phyloP scores from a whole-genome alignment of 2,888 invertebrate species.

The Sarcophaga caerulescens region DNA sequence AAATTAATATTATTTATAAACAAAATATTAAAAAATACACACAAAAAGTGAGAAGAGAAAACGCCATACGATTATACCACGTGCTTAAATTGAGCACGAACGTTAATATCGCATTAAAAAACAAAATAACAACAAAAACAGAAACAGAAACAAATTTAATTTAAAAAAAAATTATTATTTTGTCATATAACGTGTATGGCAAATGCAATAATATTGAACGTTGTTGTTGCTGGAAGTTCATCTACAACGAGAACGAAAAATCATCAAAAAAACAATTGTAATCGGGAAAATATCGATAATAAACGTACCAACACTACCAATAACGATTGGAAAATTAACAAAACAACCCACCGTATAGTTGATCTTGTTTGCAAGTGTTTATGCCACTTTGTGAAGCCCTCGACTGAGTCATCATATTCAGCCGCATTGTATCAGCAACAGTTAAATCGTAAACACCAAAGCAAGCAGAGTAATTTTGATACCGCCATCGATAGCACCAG shows the following conservation, averaged over 20 bases:
- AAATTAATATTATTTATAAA: background rate
- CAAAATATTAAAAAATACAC: background rate
- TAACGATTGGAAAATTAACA: background rate
- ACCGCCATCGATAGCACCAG: conserved; percentile 1
- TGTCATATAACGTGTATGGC: conserved; percentile 73
- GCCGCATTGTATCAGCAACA: conserved; percentile 27
- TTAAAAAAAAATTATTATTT: background rate
- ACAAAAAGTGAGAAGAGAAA: background rate
- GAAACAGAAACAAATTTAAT: conserved; percentile 2
- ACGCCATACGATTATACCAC: conserved; percentile 34
- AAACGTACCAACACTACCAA: conserved; percentile 3
- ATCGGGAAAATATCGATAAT: conserved; percentile 33
- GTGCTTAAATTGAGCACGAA: conserved; percentile 28
- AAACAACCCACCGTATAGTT: conserved; percentile 39
- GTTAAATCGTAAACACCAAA: conserved; percentile 14
- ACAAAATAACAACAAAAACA: background rate
- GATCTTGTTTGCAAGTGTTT: conserved; percentile 32
- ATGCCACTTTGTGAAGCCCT: background rate
- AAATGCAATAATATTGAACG: conserved; percentile 73
- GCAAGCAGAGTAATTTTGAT: background rate
- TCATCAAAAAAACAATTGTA: conserved; percentile 3
- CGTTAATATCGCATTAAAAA: background rate
- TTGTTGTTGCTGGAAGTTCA: conserved; percentile 69
- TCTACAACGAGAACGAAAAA: conserved; percentile 10
- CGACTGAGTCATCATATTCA: conserved; percentile 43